Percentiles rank a stretch among this genome's conserved stretches.
Evolutionary conservation across 23 tunicate species (phyloP).

Genomic region (Phallusia fumigata): DNA sequence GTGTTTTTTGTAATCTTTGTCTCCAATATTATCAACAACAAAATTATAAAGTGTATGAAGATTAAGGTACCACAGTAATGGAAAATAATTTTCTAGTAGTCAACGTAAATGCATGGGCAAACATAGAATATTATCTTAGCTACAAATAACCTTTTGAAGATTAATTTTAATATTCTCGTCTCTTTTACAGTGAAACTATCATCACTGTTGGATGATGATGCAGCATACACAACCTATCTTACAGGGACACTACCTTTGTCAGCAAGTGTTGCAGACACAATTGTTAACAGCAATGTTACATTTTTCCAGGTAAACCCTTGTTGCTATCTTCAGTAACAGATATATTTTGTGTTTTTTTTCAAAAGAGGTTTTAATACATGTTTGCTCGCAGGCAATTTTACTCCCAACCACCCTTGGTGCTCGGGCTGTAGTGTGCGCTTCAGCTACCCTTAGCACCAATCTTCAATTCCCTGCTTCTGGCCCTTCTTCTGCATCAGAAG

Average conservation of each 20-base stretch:
- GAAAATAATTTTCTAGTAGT: too few species aligned
- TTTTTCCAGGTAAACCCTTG: constrained; percentile 23
- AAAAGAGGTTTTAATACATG: too few species aligned
- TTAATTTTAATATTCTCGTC: too few species aligned
- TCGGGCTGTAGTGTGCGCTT: constrained; percentile 30
- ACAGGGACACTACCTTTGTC: constrained; percentile 21
- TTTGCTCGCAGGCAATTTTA: constrained; percentile 39
- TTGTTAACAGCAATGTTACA: constrained; percentile 34
- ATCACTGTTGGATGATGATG: not conserved
- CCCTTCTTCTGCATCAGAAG: constrained; percentile 23
- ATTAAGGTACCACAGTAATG: too few species aligned
- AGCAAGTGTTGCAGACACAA: constrained; percentile 10
- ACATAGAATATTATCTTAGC: too few species aligned
- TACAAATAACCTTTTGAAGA: not conserved
- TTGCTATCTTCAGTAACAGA: not conserved
- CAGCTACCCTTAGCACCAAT: not conserved
- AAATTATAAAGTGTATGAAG: too few species aligned
- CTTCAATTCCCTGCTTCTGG: constrained; percentile 11
- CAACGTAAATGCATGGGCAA: too few species aligned
- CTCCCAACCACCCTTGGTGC: not conserved
- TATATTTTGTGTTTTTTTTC: not conserved
- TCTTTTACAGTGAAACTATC: constrained; percentile 8
- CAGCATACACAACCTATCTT: constrained; percentile 2
- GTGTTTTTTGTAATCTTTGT: not conserved
- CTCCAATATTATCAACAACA: too few species aligned